These are phyloP conservation scores for Clavelina lepadiformis DNA, from an alignment of 23 tunicate species.

Conservation along the genomic window DNA sequence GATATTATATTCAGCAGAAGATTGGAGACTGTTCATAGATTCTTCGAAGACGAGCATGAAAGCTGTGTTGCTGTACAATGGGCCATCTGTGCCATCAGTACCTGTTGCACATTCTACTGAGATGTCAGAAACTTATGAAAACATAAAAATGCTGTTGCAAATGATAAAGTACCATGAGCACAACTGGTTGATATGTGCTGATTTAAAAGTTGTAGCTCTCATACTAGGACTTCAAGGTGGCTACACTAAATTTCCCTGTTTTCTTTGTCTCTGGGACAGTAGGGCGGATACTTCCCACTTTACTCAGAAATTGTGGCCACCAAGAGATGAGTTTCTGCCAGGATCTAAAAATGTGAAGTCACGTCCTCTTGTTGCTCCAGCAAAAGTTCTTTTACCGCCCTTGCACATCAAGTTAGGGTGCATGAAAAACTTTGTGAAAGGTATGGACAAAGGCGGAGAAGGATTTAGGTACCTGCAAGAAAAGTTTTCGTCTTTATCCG, in stretches of 20 bases:
- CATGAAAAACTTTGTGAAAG: constrained; percentile 26
- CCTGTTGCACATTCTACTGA: constrained; percentile 8
- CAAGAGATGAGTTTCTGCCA: neutral
- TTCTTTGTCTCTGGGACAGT: constrained; percentile 19
- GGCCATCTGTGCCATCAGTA: constrained; percentile 2
- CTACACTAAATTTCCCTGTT: constrained; percentile 15
- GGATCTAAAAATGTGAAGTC: constrained; percentile 12
- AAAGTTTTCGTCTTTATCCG: too few species aligned
- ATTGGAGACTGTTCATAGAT: constrained; percentile 26
- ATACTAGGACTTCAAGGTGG: constrained; percentile 10
- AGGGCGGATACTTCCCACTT: constrained; percentile 3
- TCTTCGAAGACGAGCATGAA: constrained; percentile 22
- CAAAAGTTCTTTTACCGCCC: constrained; percentile 5
- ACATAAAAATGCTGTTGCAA: constrained; percentile 12
- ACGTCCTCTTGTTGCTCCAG: constrained; percentile 9
- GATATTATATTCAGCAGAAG: constrained; percentile 11
- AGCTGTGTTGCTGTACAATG: constrained; percentile 29
- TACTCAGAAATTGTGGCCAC: constrained; percentile 7
- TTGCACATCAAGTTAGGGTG: constrained; percentile 15
- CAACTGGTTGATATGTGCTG: constrained; percentile 16
- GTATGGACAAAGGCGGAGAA: constrained; percentile 10
- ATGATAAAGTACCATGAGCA: constrained; percentile 8
- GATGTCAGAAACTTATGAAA: constrained; percentile 18
- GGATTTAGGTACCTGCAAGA: constrained; percentile 1
- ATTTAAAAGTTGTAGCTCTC: constrained; percentile 19